These are phyloP conservation scores for Hippopotamyrus pictus DNA, from an alignment of 2,797 vertebrate genomes.

Conservation along the genomic window DNA sequence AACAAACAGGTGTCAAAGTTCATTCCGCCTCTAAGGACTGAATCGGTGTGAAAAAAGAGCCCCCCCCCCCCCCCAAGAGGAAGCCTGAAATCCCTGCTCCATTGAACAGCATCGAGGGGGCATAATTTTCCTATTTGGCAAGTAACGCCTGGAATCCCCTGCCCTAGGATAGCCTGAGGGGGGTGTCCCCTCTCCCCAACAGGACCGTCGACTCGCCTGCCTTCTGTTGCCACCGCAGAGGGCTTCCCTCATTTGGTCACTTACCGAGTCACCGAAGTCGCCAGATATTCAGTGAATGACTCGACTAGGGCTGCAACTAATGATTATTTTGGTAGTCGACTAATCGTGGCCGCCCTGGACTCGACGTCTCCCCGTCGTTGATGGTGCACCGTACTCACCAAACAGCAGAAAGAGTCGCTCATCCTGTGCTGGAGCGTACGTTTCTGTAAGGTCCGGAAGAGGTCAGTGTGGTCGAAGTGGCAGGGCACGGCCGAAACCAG, in stretches of 20 bases:
- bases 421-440: constrained; percentile 89
- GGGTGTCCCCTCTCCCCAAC: constrained; percentile 32
- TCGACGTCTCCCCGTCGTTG: background rate
- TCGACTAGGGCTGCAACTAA: too few relatives aligned
- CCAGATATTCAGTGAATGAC: background rate
- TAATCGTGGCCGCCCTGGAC: too few relatives aligned
- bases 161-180: constrained; percentile 54
- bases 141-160: constrained; percentile 77
- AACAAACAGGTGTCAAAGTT: constrained; percentile 49
- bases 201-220: background rate
- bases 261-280: background rate
- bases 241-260: background rate
- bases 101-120: constrained; percentile 60
- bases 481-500: constrained; percentile 84
- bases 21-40: constrained; percentile 25
- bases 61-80: constrained; percentile 25
- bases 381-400: constrained; percentile 62
- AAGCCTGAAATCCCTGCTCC: constrained; percentile 46
- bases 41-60: constrained; percentile 46
- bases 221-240: background rate
- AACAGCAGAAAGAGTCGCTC: constrained; percentile 96
- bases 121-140: constrained; percentile 75
- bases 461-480: constrained; percentile 79
- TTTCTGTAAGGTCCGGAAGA: constrained; percentile 84
- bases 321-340: too few relatives aligned